These are phyloP conservation scores for Matsumyia berberina DNA, from an alignment of 2,888 invertebrate genomes.

Conservation along the genomic window DNA sequence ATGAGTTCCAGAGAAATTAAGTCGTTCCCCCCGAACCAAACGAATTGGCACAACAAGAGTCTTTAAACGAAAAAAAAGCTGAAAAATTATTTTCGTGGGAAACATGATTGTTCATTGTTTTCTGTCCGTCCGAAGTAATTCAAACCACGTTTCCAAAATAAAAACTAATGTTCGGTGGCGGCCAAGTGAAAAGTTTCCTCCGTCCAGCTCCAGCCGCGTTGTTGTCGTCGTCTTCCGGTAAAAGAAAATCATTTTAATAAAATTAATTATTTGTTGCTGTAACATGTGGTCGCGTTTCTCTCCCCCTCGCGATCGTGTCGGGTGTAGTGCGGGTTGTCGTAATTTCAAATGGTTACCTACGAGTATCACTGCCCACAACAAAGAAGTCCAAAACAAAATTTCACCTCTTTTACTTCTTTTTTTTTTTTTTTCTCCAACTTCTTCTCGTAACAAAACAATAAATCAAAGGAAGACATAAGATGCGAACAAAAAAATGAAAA, in stretches of 20 bases:
- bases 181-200: constrained; percentile 35
- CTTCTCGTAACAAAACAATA: constrained; percentile 67
- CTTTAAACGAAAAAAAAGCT: constrained; percentile 21
- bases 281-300: constrained; percentile 55
- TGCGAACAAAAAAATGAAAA: constrained; percentile 48
- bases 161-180: constrained; percentile 60
- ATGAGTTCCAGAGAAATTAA: constrained; percentile 43
- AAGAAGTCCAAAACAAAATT: constrained; percentile 66
- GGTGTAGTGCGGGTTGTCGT: constrained; percentile 39
- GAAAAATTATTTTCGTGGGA: constrained; percentile 65
- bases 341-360: constrained; percentile 62
- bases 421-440: constrained; percentile 18
- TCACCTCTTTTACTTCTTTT: constrained; percentile 70
- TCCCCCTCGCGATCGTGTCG: not conserved
- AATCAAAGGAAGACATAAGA: constrained; percentile 69
- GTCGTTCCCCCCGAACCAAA: constrained; percentile 29
- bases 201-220: not conserved
- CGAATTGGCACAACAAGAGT: constrained; percentile 62
- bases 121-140: constrained; percentile 43
- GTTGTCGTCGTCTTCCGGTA: constrained; percentile 50
- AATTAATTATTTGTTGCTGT: constrained; percentile 62
- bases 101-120: constrained; percentile 62
- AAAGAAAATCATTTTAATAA: constrained; percentile 51
- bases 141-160: constrained; percentile 67
- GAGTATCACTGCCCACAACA: constrained; percentile 49